Evolutionary conservation across 2,888 invertebrate species (phyloP), one percentile per base, ranked within the genome.

Genomic region (Aspidiotus destructor): DNA sequence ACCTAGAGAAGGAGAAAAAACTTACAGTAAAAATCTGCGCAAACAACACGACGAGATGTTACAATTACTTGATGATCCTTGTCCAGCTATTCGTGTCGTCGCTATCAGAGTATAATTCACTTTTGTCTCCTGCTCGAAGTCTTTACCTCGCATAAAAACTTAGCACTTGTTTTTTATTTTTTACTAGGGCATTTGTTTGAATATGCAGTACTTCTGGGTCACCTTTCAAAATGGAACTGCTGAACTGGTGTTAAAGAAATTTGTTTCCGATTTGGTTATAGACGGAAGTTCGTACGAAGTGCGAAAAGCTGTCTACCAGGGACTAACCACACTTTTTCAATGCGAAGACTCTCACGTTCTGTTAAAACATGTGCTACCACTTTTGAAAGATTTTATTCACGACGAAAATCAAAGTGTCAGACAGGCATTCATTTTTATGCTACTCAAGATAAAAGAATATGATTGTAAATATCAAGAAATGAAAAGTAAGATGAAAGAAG

Each of bases 381-480:
- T 55, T 7, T 60, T 75, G 65, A 62, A 70, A 7, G 28, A 70
- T 11, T 65, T 72, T 64, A 70, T 75, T n/a, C 72, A 73, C 65
- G 75, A 75, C 61, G 72, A 72, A 41, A 73, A 73, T 68, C 73
- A 73, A 60, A 70, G 70, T 41, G 75, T 75, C n/a, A 64, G 75
- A 15, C 71, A 70, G 54, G 73, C 75, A 9, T 74, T 74, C 70
- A 70, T 74, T 8, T 62, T 70, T 41, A 70, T 75, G 70, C 70
- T 75, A 11, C n/a, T 73, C 13, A 68, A 71, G 62, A 62, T 74
- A 8, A 74, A 73, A 62, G 69, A 70, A 16, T 28, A 28, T 28
- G 28, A 28, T 28, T 28, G 1, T 28, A 28, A 28, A 28, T 3
- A 3, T 28, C 28, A 28, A 28, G 28, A 28, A 28, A 28, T 3